These are phyloP conservation scores for Corydoras sp. DNA, from an alignment of 2,113 vertebrate species.

Conservation along the genomic window DNA sequence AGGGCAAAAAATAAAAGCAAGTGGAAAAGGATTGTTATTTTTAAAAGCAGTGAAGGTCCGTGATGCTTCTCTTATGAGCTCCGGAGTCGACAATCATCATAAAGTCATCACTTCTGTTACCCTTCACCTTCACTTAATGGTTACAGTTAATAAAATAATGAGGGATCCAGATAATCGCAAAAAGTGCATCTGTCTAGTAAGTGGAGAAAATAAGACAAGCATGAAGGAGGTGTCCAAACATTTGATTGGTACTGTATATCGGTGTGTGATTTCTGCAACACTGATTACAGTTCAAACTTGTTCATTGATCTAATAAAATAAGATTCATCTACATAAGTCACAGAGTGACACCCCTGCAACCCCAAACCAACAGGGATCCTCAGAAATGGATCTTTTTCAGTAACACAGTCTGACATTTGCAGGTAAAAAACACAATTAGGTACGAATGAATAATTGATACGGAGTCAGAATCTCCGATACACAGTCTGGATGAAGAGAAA, in stretches of 20 bases:
- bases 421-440: slow-evolving; percentile 53
- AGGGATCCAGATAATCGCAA: too few species aligned
- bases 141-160: too few species aligned
- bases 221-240: too few species aligned
- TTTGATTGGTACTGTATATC: too few species aligned
- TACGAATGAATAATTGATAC: slow-evolving; percentile 44
- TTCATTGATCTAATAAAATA: too few species aligned
- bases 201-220: too few species aligned
- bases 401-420: slow-evolving; percentile 47
- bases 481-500: slow-evolving; percentile 22
- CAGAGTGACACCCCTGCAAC: background rate
- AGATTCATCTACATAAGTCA: background rate
- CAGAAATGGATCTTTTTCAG: slow-evolving; percentile 24
- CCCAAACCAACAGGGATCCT: slow-evolving; percentile 12
- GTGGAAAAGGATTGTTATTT: slow-evolving; percentile 38
- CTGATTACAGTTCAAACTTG: too few species aligned
- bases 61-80: slow-evolving; percentile 36
- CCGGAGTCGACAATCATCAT: slow-evolving; percentile 27
- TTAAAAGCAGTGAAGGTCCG: slow-evolving; percentile 48
- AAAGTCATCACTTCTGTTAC: too few species aligned
- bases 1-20: slow-evolving; percentile 42
- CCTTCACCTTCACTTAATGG: too few species aligned
- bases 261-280: too few species aligned
- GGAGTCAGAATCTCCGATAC: slow-evolving; percentile 36
- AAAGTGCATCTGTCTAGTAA: too few species aligned